Evolutionary conservation across 2,888 invertebrate species (phyloP), one percentile per base, ranked within the genome.

Genomic region (Phaedon cochleariae): DNA sequence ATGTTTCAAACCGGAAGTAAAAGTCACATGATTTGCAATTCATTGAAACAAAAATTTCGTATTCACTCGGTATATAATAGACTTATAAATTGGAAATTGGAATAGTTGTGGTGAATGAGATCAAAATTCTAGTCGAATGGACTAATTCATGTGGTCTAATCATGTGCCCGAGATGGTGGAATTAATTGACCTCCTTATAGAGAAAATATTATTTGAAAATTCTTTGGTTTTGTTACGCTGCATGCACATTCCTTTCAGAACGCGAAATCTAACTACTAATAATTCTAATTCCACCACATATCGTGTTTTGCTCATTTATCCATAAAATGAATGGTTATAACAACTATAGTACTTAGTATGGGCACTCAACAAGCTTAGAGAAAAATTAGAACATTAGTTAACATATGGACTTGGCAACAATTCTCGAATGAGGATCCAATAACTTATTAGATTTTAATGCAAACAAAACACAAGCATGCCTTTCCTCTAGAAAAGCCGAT

Each of bases 271-370:
- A 53, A 31, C 20, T 9, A 31, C 41, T 57, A 17, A 20, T 45
- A 45, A 57, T 45, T 37, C 54, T 52, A 2, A 52, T 31, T 34
- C n/a, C 17, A 46, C 45, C 46, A 22, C 12, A 46, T 26, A 45
- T 57, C 10, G 1, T 17, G 18, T 22, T 54, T 20, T 22, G 55
- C 45, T 55, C 55, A 55, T 55, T 55, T 10, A 55, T 26, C 22
- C 55, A 55, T 62, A 49, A 49, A 57, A 62, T 54, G 18, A 57
- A 37, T 57, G 26, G 37, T 15, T 57, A 49, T 29, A 37, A 51
- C 26, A 51, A 22, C 29, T 22, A 55, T 45, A 45, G 12, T 55
- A 34, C 17, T 48, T 15, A 48, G 34, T 21, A 3, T 18, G 20
- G 7, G 17, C 34, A 15, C 15, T 34, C 37, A 37, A 10, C 53